Percentiles rank a stretch among this genome's conserved stretches.
These are phyloP conservation scores for Aurelia sp. DNA, from an alignment of 30 jellyfish, hydroid and myxozoan genomes.

Conservation along the genomic window DNA sequence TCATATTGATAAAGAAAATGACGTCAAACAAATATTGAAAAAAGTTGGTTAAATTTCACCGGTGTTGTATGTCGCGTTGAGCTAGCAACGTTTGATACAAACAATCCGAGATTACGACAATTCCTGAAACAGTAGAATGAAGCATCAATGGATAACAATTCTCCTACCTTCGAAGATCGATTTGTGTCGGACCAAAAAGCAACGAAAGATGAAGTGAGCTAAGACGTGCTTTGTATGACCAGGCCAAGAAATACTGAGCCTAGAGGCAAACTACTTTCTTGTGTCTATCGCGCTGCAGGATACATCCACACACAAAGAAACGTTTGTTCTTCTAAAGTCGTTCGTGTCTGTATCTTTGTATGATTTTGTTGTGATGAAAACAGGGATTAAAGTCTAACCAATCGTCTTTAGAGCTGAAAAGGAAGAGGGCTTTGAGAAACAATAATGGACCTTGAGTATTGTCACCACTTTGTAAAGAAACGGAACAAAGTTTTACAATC, in stretches of 20 bases:
- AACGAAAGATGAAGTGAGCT: constrained; percentile 14
- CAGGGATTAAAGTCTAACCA: constrained; percentile 16
- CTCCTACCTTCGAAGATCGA: constrained; percentile 45
- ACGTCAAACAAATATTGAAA: no score
- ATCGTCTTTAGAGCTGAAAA: constrained; percentile 10
- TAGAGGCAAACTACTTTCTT: constrained; percentile 31
- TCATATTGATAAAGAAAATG: no score
- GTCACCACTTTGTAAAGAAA: no score
- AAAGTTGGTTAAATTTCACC: no score
- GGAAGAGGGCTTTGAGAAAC: constrained; percentile 1
- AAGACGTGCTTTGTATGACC: background rate
- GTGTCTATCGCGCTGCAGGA: constrained; percentile 27
- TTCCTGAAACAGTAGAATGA: no score
- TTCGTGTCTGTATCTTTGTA: constrained; percentile 13
- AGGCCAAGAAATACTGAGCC: constrained; percentile 35
- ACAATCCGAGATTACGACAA: no score
- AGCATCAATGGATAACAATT: no score
- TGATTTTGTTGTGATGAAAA: constrained; percentile 9
- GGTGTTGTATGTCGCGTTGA: no score
- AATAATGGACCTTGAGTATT: constrained; percentile 14
- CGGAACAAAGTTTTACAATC: no score
- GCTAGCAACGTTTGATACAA: no score
- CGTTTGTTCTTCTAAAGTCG: no score
- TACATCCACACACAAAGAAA: constrained; percentile 24
- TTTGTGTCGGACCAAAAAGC: constrained; percentile 5